A percentile compares a stretch with the other conserved stretches of the same genome.
phyloP scores from a whole-genome alignment of 2,113 vertebrate genomes.

The Corythornis cristatus region DNA sequence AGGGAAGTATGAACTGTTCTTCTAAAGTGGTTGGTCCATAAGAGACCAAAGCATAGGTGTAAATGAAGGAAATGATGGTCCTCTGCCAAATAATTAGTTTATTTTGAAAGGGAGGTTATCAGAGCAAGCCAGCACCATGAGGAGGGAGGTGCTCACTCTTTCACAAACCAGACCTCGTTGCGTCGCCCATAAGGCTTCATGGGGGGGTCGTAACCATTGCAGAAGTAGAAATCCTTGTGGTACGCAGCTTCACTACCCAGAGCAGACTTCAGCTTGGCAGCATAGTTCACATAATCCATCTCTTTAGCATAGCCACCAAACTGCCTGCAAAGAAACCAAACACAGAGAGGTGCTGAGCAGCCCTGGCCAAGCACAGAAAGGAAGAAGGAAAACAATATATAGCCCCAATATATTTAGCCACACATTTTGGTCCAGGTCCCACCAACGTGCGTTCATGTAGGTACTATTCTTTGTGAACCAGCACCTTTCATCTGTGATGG shows the following conservation, averaged over 20 bases:
- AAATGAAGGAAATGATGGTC: neutral
- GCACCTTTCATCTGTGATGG: neutral
- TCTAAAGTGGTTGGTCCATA: neutral
- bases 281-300: slow-evolving; percentile 80
- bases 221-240: slow-evolving; percentile 85
- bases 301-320: slow-evolving; percentile 92
- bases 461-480: neutral
- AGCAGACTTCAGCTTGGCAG: slow-evolving; percentile 80
- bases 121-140: neutral
- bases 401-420: neutral
- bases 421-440: neutral
- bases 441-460: neutral
- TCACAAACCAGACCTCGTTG: slow-evolving; percentile 92
- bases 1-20: neutral
- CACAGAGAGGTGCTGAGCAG: neutral
- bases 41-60: neutral
- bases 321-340: slow-evolving; percentile 76
- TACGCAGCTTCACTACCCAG: slow-evolving; percentile 84
- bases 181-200: slow-evolving; percentile 89
- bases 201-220: slow-evolving; percentile 88
- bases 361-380: neutral
- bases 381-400: neutral
- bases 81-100: slow-evolving; percentile 5
- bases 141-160: slow-evolving; percentile 66
- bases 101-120: neutral